phyloP scores from a whole-genome alignment of 2,797 vertebrate genomes.

The Schizopygopsis pylzovi region DNA sequence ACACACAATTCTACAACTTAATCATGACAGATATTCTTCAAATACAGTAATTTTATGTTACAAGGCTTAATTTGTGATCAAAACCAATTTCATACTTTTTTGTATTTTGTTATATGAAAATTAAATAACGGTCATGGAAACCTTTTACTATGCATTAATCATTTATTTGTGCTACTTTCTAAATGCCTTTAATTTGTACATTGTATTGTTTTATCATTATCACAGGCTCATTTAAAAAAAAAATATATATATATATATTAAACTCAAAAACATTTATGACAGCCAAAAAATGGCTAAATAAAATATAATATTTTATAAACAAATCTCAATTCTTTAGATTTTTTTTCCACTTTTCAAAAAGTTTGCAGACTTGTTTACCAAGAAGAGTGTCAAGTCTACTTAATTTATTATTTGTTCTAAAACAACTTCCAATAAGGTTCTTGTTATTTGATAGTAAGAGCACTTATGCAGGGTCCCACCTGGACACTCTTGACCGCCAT shows the following conservation, averaged over 20 bases:
- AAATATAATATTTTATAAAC: background rate
- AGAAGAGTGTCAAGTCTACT: background rate
- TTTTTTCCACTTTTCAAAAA: background rate
- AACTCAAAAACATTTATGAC: background rate
- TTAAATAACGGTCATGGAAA: background rate
- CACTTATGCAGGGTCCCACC: constrained; percentile 73
- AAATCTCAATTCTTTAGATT: too few species aligned
- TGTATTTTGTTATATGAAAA: background rate
- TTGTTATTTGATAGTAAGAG: background rate
- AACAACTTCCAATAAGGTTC: background rate
- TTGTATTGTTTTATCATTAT: background rate
- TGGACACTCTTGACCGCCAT: constrained; percentile 93
- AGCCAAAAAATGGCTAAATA: background rate
- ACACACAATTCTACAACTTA: constrained; percentile 10
- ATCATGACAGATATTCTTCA: background rate
- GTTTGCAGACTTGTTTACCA: background rate
- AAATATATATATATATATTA: too few species aligned
- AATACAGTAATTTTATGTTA: too few species aligned
- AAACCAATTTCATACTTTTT: background rate
- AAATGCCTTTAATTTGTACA: background rate
- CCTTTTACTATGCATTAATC: background rate
- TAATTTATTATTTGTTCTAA: background rate
- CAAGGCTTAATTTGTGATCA: background rate
- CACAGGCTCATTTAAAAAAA: background rate
- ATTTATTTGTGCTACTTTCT: background rate